phyloP scores from a whole-genome alignment of 2,797 vertebrate species.

The Spatula versicolor region DNA sequence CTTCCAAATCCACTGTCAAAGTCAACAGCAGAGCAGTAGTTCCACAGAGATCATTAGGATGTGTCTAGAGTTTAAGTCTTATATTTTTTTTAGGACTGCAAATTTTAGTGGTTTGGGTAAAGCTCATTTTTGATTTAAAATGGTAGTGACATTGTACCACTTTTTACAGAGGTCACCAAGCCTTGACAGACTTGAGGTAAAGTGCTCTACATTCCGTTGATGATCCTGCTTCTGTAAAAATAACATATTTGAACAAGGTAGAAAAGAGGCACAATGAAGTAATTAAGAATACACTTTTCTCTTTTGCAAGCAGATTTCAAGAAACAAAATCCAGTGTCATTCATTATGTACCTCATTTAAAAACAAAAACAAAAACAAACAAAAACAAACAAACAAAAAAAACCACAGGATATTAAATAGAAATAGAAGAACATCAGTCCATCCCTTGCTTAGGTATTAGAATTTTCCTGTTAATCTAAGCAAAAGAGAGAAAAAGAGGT shows the following conservation, averaged over 20 bases:
- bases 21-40: background rate
- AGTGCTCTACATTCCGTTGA: background rate
- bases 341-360: background rate
- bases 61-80: background rate
- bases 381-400: too few relatives aligned
- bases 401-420: background rate
- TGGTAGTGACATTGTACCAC: background rate
- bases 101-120: background rate
- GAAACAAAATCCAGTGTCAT: background rate
- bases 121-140: background rate
- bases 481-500: background rate
- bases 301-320: background rate
- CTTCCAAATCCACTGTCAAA: background rate
- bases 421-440: background rate
- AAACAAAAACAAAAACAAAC: background rate
- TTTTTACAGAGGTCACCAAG: background rate
- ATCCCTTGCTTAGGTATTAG: background rate
- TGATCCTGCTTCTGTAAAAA: background rate
- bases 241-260: background rate
- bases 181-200: background rate
- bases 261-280: background rate
- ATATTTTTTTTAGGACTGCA: background rate
- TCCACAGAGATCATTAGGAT: background rate
- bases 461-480: background rate
- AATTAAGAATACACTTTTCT: background rate